These are phyloP conservation scores for Chromobotia macracanthus DNA, from an alignment of 2,797 vertebrate genomes.

Conservation along the genomic window DNA sequence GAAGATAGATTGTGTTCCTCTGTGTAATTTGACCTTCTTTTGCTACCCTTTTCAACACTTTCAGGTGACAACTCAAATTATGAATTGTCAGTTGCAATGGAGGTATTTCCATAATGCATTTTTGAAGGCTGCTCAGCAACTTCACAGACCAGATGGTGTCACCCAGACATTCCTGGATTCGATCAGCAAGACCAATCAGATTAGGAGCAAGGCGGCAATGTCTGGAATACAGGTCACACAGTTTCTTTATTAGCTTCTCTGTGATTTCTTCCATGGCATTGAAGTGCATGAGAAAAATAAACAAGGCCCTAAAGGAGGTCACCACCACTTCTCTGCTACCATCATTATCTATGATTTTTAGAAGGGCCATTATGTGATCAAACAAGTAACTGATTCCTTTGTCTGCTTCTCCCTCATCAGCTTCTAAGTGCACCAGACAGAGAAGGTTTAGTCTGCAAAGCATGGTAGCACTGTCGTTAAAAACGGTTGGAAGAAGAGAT, in stretches of 20 bases:
- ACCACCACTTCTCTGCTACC: slow-evolving; percentile 73
- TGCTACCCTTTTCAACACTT: slow-evolving; percentile 78
- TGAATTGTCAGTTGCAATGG: slow-evolving; percentile 58
- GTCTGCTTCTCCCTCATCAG: slow-evolving; percentile 70
- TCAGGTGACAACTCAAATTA: slow-evolving; percentile 81
- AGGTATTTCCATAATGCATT: slow-evolving; percentile 67
- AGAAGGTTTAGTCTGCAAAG: slow-evolving; percentile 82
- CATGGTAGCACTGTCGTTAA: slow-evolving; percentile 81
- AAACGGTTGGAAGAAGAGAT: slow-evolving; percentile 80
- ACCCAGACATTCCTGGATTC: slow-evolving; percentile 67
- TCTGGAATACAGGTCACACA: slow-evolving; percentile 78
- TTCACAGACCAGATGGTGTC: slow-evolving; percentile 72
- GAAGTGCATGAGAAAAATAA: slow-evolving; percentile 82
- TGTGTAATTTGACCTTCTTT: slow-evolving; percentile 75
- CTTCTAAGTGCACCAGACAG: slow-evolving; percentile 81
- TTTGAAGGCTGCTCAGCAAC: slow-evolving; percentile 75
- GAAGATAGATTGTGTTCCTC: slow-evolving; percentile 71
- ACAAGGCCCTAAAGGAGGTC: slow-evolving; percentile 82
- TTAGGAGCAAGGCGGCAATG: slow-evolving; percentile 79
- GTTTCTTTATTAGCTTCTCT: slow-evolving; percentile 64
- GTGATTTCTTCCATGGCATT: slow-evolving; percentile 66
- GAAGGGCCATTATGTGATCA: slow-evolving; percentile 74
- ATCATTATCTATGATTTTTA: slow-evolving; percentile 72
- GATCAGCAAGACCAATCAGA: slow-evolving; percentile 79
- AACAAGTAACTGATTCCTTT: slow-evolving; percentile 75